phyloP scores from a whole-genome alignment of 2,888 invertebrate genomes.

The Cryptus armator region DNA sequence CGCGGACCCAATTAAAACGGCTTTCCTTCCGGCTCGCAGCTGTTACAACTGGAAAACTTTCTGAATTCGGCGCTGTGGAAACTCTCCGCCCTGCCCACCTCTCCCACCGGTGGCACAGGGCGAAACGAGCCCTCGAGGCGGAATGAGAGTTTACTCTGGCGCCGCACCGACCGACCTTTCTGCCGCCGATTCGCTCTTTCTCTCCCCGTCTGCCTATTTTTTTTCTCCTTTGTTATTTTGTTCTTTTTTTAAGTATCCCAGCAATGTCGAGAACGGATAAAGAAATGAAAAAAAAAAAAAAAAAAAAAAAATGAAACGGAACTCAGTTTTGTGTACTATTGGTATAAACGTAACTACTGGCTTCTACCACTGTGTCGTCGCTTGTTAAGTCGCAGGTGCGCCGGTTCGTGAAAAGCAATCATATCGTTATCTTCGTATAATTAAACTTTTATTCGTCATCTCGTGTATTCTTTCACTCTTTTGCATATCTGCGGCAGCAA shows the following conservation, averaged over 20 bases:
- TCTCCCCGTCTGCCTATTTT: conserved; percentile 2
- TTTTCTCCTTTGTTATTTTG: conserved; percentile 13
- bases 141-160: conserved; percentile 67
- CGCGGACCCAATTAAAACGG: conserved; percentile 78
- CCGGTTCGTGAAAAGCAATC: neutral
- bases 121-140: conserved; percentile 66
- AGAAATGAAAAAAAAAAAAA: neutral
- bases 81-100: conserved; percentile 20
- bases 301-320: conserved; percentile 2
- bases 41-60: conserved; percentile 77
- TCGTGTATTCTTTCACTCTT: no score
- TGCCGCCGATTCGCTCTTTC: conserved; percentile 54
- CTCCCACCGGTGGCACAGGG: conserved; percentile 28
- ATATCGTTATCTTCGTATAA: neutral
- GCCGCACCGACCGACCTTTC: conserved; percentile 47
- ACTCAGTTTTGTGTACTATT: conserved; percentile 15
- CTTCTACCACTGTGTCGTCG: neutral
- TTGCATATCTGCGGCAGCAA: no score
- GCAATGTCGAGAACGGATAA: conserved; percentile 34
- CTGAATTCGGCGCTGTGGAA: conserved; percentile 69
- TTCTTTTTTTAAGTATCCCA: conserved; percentile 24
- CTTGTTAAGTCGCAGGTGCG: neutral
- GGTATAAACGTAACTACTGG: conserved; percentile 28
- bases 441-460: neutral
- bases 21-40: conserved; percentile 75